phyloP scores from a whole-genome alignment of 2,888 invertebrate genomes.

The Oegoconia quadripuncta region DNA sequence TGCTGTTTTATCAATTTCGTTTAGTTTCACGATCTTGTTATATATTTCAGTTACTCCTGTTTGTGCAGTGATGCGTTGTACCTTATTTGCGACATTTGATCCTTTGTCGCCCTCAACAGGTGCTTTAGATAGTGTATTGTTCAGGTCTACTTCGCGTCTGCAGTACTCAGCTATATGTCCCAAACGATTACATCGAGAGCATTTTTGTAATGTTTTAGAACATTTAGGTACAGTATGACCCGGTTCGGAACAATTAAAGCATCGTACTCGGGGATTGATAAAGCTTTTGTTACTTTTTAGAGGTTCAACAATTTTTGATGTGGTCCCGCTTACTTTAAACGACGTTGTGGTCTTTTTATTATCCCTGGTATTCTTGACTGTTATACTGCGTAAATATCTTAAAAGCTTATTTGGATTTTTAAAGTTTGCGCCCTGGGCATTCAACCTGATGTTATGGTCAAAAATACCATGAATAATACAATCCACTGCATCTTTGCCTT shows the following conservation, averaged over 20 bases:
- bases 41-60: too few relatives aligned
- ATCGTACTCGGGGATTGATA: too few relatives aligned
- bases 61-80: too few relatives aligned
- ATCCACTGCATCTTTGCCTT: conserved; percentile 9
- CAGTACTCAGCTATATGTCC: background rate
- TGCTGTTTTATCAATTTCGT: too few relatives aligned
- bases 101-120: background rate
- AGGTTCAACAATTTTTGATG: too few relatives aligned
- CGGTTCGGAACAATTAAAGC: background rate
- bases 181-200: background rate
- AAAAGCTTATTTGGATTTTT: background rate
- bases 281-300: too few relatives aligned
- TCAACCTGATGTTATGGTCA: conserved; percentile 9
- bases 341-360: background rate
- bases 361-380: background rate
- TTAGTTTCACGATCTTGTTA: too few relatives aligned
- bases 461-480: conserved; percentile 11
- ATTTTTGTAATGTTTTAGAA: background rate
- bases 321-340: too few relatives aligned
- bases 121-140: too few relatives aligned
- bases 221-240: background rate
- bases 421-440: conserved; percentile 7
- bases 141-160: background rate
- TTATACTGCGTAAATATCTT: conserved; percentile 3
- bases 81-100: background rate